Evolutionary conservation across 2,797 vertebrate species (phyloP).

Genomic region (Arctocebus calabarensis): DNA sequence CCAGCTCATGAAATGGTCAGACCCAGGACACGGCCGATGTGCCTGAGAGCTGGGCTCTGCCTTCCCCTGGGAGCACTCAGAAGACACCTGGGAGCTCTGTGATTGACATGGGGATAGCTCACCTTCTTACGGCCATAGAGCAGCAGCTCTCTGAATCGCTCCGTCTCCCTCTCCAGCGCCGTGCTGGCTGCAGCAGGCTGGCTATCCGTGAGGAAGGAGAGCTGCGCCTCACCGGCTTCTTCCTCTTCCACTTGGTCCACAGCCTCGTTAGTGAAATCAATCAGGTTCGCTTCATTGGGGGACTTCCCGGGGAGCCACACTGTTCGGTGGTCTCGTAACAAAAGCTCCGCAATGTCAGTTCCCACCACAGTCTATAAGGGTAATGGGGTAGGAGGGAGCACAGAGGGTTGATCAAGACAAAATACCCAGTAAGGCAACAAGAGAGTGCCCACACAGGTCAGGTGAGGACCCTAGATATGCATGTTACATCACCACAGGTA

Average conservation of each 20-base stretch:
- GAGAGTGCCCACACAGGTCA: background rate
- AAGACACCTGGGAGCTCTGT: fast-evolving
- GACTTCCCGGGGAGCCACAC: conserved; percentile 98
- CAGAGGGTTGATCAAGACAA: background rate
- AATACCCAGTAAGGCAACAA: background rate
- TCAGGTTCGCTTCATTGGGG: conserved; percentile 98
- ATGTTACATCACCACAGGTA: fast-evolving
- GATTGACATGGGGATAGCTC: background rate
- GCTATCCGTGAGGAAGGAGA: conserved; percentile 95
- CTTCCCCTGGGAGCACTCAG: fast-evolving
- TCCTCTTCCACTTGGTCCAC: conserved; percentile 94
- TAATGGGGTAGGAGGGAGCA: background rate
- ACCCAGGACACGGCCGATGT: fast-evolving
- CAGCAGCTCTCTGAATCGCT: conserved; percentile 96
- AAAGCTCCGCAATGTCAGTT: conserved; percentile 96
- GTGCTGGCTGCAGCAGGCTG: conserved; percentile 89
- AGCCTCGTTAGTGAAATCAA: conserved; percentile 97
- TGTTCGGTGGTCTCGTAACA: conserved; percentile 96
- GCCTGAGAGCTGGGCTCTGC: background rate
- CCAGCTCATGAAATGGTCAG: background rate
- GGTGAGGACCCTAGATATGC: background rate
- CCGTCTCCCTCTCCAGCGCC: conserved; percentile 94
- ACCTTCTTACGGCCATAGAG: conserved; percentile 98
- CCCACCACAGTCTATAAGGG: conserved; percentile 95
- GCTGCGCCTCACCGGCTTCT: conserved; percentile 93